A percentile compares a stretch with the other conserved stretches of the same genome.
These are phyloP conservation scores for Eumeta japonica DNA, from an alignment of 1,140 invertebrate species.

Conservation along the genomic window DNA sequence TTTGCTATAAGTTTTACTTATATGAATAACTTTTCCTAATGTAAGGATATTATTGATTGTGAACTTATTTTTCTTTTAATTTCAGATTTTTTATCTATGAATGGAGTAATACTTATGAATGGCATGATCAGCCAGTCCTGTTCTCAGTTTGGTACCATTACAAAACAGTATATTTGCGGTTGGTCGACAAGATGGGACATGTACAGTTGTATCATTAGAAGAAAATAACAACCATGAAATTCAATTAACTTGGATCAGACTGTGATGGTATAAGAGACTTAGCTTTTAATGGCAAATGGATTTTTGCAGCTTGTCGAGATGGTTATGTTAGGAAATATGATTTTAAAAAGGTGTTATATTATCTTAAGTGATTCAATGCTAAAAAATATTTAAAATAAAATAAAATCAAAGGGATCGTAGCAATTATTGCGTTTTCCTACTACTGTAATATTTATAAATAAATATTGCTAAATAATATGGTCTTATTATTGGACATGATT, in stretches of 20 bases:
- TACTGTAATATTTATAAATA: no score
- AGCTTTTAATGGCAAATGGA: conserved; percentile 56
- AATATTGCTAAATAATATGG: no score
- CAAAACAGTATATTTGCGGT: conserved; percentile 44
- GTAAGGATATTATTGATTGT: no score
- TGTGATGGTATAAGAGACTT: conserved; percentile 66
- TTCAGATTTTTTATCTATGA: no score
- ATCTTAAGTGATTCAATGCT: conserved; percentile 34
- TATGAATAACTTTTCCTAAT: no score
- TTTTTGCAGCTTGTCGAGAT: conserved; percentile 62
- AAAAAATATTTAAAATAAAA: no score
- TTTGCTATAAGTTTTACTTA: no score
- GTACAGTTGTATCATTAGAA: conserved; percentile 44
- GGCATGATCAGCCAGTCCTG: conserved; percentile 54
- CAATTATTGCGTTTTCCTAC: no score
- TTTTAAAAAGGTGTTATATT: conserved; percentile 42
- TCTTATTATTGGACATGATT: no score
- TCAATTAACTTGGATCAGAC: conserved; percentile 68
- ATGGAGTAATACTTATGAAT: conserved; percentile 29
- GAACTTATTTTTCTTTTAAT: no score
- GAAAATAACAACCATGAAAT: conserved; percentile 37
- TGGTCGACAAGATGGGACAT: conserved; percentile 63
- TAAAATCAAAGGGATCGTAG: no score
- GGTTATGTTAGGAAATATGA: conserved; percentile 60
- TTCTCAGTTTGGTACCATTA: conserved; percentile 36